phyloP scores from a whole-genome alignment of 2,888 invertebrate genomes.

The Chrysodeixis includens region DNA sequence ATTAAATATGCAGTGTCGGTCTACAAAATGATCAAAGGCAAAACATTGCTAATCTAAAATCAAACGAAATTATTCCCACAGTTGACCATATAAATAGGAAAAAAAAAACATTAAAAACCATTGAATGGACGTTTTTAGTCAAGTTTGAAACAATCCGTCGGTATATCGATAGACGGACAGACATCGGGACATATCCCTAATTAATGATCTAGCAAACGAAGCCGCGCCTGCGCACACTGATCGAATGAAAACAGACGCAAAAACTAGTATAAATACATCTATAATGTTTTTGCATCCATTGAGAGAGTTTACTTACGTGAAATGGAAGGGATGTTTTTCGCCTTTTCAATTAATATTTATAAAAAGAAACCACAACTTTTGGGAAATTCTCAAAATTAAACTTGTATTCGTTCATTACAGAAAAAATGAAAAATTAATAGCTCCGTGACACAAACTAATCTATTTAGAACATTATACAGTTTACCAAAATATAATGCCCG shows the following conservation, averaged over 20 bases:
- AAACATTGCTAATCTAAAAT: conserved; percentile 9
- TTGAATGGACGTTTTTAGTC: conserved; percentile 55
- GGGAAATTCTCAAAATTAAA: no score
- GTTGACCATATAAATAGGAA: conserved; percentile 22
- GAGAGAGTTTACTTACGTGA: conserved; percentile 28
- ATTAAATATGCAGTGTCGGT: conserved; percentile 1
- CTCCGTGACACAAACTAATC: no score
- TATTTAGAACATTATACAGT: no score
- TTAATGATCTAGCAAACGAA: conserved; percentile 79
- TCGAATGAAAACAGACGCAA: conserved; percentile 74
- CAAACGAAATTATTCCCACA: conserved; percentile 46
- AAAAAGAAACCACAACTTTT: no score
- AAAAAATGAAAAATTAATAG: no score
- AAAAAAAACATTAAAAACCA: conserved; percentile 27
- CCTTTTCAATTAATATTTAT: no score
- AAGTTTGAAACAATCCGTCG: conserved; percentile 57
- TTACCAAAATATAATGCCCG: no score
- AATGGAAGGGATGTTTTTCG: no score
- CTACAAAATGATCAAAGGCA: conserved; percentile 13
- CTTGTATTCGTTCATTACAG: no score
- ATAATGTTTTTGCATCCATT: conserved; percentile 61
- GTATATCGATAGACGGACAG: conserved; percentile 61
- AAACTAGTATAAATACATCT: conserved; percentile 72
- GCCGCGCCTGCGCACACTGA: conserved; percentile 64
- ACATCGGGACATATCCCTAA: conserved; percentile 74